phyloP scores from a whole-genome alignment of 1,140 invertebrate genomes.

The Drosophila novamexicana region DNA sequence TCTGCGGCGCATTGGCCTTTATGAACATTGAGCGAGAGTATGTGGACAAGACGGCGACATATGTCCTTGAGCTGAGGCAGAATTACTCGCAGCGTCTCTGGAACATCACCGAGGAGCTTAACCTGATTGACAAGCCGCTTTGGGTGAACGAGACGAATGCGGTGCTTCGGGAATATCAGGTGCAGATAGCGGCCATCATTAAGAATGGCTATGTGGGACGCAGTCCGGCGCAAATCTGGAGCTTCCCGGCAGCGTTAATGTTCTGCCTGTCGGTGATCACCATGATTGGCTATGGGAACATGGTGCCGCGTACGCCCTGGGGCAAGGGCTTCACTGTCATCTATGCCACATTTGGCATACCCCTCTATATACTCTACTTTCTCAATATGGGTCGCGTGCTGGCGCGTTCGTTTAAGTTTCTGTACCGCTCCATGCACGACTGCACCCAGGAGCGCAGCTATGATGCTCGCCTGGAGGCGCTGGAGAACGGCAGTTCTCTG shows the following conservation, averaged over 20 bases:
- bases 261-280: slow-evolving; percentile 94
- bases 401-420: slow-evolving; percentile 91
- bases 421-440: slow-evolving; percentile 91
- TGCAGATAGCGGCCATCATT: slow-evolving; percentile 89
- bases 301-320: slow-evolving; percentile 95
- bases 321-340: slow-evolving; percentile 96
- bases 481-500: slow-evolving; percentile 80
- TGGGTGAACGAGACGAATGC: slow-evolving; percentile 89
- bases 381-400: slow-evolving; percentile 95
- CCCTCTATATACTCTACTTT: slow-evolving; percentile 95
- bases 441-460: slow-evolving; percentile 87
- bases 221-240: slow-evolving; percentile 90
- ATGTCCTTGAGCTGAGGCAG: slow-evolving; percentile 85
- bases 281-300: slow-evolving; percentile 98
- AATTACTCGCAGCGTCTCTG: slow-evolving; percentile 89
- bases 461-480: slow-evolving; percentile 84
- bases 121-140: slow-evolving; percentile 90
- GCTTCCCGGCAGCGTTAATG: slow-evolving; percentile 94
- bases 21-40: slow-evolving; percentile 92
- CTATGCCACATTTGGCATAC: slow-evolving; percentile 98
- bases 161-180: slow-evolving; percentile 89
- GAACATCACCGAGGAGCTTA: slow-evolving; percentile 89
- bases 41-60: slow-evolving; percentile 86
- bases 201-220: slow-evolving; percentile 91
- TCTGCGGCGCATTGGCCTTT: slow-evolving; percentile 97